Evolutionary conservation across 2,797 vertebrate genomes (phyloP).

Genomic region (Siniperca obscura): DNA sequence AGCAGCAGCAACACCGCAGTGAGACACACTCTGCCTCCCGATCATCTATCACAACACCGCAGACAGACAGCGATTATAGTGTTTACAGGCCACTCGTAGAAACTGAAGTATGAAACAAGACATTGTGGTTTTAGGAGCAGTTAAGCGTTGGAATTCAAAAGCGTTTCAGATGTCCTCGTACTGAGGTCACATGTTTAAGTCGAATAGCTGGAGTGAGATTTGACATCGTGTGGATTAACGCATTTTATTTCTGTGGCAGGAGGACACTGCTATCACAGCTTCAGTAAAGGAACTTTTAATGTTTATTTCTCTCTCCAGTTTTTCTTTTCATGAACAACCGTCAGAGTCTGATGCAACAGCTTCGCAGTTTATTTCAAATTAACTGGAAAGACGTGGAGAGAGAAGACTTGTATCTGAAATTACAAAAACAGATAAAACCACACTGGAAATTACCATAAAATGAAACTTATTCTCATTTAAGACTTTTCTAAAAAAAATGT

Average conservation of each 20-base stretch:
- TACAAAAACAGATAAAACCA: background rate
- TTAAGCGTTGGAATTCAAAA: background rate
- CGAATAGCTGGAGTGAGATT: too few relatives aligned
- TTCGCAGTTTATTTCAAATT: background rate
- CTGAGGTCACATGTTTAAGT: background rate
- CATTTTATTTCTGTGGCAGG: background rate
- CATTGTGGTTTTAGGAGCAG: background rate
- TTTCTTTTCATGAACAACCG: constrained; percentile 1
- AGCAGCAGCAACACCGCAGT: constrained; percentile 20
- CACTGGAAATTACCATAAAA: background rate
- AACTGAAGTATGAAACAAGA: background rate
- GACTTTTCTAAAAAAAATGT: background rate
- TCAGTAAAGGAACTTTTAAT: background rate
- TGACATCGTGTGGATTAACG: constrained; percentile 5
- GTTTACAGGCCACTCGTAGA: constrained; percentile 9
- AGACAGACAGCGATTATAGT: background rate
- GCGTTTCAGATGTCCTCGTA: too few relatives aligned
- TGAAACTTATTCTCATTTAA: background rate
- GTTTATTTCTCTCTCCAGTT: background rate
- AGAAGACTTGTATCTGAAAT: background rate
- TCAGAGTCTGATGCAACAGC: constrained; percentile 40
- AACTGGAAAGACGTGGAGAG: background rate
- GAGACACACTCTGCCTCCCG: constrained; percentile 56
- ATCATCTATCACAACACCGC: constrained; percentile 36
- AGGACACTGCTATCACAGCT: background rate